Base-by-base conservation (phyloP, 2,888 invertebrate species). In the Archips crataeganus region DNA sequence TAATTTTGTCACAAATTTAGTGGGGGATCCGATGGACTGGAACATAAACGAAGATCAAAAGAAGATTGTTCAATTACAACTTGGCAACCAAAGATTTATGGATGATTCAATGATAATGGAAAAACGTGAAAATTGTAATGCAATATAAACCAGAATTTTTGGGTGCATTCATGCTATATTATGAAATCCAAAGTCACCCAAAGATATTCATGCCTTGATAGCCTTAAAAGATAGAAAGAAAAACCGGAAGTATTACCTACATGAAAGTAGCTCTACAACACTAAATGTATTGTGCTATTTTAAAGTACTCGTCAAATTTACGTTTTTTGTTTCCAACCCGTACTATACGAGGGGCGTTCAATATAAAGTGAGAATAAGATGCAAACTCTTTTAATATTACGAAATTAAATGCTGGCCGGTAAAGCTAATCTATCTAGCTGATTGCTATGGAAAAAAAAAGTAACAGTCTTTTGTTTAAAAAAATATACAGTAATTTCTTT, bases 1-100 rank as follows among this genome's bases (percentile, higher is more conserved):
- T 71, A 86, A 86, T 78, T n/a, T 70, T 32, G 69, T 36, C 6
- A 45, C 45, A 45, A 45, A 45, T 45, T 45, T 45, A 10, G 11
- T 45, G 3, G 11, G 11, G 3, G 1, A 45, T 3, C 11, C 39
- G 39, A 39, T 39, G 5, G 11, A 11, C 45, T 11, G 2, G 3
- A 45, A 45, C 45, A 23, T 23, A 45, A 45, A 10, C 10, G 10
- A 11, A 10, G 9, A 45, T 45, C 42, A 9, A 10, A 9, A 23
- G 23, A 23, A 1, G 10, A 2, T 9, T 1, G 9, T 10, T 45
- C 10, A 11, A 11, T 45, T 45, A 3, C 1, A 11, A 45, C 11
- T 45, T 11, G 45, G 11, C 45, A 45, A 45, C 45, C 57, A 32
- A 57, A 57, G 11, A 57, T 34, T 57, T 54, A 32, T 57, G 32